A percentile compares a stretch with the other conserved stretches of the same genome.
Evolutionary conservation across 2,888 invertebrate species (phyloP).

Genomic region (Augochlorella aurata): DNA sequence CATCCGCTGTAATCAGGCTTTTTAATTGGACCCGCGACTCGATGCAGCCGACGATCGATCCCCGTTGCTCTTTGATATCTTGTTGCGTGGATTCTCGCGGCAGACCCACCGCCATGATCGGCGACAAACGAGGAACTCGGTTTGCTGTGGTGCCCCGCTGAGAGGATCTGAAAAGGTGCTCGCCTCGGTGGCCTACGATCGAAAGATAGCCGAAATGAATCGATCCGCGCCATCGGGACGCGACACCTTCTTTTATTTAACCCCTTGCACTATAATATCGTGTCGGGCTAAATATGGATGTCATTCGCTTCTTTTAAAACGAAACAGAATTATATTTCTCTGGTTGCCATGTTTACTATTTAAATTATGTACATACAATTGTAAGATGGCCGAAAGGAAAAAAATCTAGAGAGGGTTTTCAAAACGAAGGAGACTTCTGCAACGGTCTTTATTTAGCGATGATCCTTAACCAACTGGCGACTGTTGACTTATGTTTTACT

Average conservation of each 20-base stretch:
- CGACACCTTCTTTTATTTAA: background rate
- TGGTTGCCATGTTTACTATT: too few species aligned
- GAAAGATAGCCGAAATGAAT: conserved; percentile 12
- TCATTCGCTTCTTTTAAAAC: too few species aligned
- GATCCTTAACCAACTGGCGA: too few species aligned
- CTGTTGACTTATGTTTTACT: too few species aligned
- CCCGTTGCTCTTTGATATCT: background rate
- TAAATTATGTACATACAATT: too few species aligned
- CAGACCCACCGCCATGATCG: conserved; percentile 13
- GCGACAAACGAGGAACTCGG: conserved; percentile 19
- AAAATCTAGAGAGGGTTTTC: too few species aligned
- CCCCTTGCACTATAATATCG: too few species aligned
- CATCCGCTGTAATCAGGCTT: conserved; percentile 57
- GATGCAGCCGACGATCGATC: background rate
- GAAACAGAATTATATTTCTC: too few species aligned
- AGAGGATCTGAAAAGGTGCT: background rate
- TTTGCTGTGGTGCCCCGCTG: conserved; percentile 11
- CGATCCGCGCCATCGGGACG: conserved; percentile 8
- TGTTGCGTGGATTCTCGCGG: background rate
- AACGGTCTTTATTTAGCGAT: too few species aligned
- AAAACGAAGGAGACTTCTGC: too few species aligned
- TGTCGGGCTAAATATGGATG: too few species aligned
- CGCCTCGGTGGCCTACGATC: conserved; percentile 28
- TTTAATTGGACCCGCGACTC: conserved; percentile 55
- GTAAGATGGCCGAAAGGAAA: too few species aligned